phyloP scores from a whole-genome alignment of 2,113 vertebrate genomes.

The Raja brachyura region DNA sequence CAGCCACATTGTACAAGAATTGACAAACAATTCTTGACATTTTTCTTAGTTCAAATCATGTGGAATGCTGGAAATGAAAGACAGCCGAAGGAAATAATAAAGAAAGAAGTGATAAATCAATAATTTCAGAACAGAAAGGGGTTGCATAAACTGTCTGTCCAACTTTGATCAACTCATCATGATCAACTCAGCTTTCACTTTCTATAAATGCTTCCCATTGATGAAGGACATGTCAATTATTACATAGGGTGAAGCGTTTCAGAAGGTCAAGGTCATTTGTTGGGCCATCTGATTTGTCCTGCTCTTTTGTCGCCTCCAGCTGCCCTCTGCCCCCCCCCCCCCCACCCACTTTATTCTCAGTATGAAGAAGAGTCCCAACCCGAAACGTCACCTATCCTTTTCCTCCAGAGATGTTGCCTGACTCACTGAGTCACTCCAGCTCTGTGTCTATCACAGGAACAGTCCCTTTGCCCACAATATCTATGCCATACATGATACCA shows the following conservation, averaged over 20 bases:
- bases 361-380: too few relatives aligned
- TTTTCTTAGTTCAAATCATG: neutral
- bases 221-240: neutral
- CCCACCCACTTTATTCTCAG: too few relatives aligned
- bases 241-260: neutral
- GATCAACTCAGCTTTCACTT: neutral
- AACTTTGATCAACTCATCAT: neutral
- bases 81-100: neutral
- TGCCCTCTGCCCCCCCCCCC: too few relatives aligned
- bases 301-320: too few relatives aligned
- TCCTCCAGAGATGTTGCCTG: too few relatives aligned
- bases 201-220: neutral
- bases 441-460: too few relatives aligned
- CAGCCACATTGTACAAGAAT: neutral
- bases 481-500: too few relatives aligned
- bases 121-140: neutral
- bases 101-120: neutral
- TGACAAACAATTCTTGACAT: neutral
- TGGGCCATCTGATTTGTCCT: too few relatives aligned
- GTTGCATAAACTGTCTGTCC: neutral
- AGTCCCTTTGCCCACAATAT: too few relatives aligned
- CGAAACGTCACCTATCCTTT: too few relatives aligned
- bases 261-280: too few relatives aligned
- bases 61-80: neutral
- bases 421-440: too few relatives aligned